Evolutionary conservation across 1,140 invertebrate species (phyloP).

Genomic region (Tenebrio molitor): DNA sequence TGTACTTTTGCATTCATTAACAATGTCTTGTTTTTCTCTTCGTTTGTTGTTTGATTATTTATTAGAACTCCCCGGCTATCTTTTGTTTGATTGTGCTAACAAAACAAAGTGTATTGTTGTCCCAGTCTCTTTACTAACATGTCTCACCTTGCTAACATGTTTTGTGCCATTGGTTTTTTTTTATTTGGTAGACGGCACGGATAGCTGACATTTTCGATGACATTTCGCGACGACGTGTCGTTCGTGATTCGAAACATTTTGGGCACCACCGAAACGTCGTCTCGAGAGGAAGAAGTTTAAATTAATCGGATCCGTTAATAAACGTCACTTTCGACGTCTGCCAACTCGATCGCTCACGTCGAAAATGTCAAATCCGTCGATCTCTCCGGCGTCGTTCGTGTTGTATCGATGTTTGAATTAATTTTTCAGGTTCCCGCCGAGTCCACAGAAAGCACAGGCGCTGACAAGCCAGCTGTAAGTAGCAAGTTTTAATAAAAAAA

Average conservation of each 20-base stretch:
- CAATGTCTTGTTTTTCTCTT: constrained; percentile 43
- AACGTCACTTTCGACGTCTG: too few relatives aligned
- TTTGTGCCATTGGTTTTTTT: neutral
- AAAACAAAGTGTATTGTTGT: constrained; percentile 22
- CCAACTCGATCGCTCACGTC: too few relatives aligned
- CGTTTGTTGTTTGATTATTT: constrained; percentile 19
- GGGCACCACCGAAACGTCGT: too few relatives aligned
- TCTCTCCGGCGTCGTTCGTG: neutral
- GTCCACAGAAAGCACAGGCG: constrained; percentile 35
- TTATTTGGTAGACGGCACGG: neutral
- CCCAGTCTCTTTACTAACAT: constrained; percentile 45
- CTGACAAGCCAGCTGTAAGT: constrained; percentile 31
- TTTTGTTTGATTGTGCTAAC: constrained; percentile 48
- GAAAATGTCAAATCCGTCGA: neutral
- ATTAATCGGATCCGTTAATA: too few relatives aligned
- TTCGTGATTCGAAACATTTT: too few relatives aligned
- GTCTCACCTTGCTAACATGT: constrained; percentile 35
- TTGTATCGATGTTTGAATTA: constrained; percentile 11
- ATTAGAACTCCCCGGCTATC: constrained; percentile 27
- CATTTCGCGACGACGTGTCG: too few relatives aligned
- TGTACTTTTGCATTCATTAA: constrained; percentile 46
- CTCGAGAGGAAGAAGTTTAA: too few relatives aligned
- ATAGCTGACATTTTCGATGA: too few relatives aligned
- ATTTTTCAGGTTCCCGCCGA: constrained; percentile 50
- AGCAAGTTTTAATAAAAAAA: too few relatives aligned